Evolutionary conservation across 2,113 vertebrate species (phyloP).

Genomic region (Irena cyanogastra): DNA sequence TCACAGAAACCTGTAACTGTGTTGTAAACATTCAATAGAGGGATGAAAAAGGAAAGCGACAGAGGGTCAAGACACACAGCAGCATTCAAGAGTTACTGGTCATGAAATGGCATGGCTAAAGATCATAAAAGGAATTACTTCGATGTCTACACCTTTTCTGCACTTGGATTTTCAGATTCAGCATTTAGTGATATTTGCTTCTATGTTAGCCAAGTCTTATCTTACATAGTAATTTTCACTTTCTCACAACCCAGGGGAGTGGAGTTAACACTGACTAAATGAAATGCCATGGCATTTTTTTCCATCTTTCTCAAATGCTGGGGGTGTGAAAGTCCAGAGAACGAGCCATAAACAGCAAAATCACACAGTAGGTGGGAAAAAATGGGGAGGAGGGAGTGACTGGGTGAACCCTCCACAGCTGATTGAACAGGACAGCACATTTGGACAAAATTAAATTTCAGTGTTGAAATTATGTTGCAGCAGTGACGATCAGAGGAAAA

Average conservation of each 20-base stretch:
- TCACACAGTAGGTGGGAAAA: not conserved
- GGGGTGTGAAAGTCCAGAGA: conserved; percentile 28
- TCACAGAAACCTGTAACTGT: not conserved
- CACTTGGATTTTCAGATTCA: not conserved
- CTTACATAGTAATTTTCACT: conserved; percentile 17
- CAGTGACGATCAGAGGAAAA: conserved; percentile 48
- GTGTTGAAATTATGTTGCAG: conserved; percentile 50
- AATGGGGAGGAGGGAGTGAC: not conserved
- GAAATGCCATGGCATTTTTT: not conserved
- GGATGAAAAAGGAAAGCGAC: not conserved
- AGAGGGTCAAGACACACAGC: not conserved
- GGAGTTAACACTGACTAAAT: conserved; percentile 4
- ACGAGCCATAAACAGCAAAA: conserved; percentile 37
- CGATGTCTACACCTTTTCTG: not conserved
- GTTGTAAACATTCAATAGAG: not conserved
- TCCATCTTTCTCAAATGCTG: not conserved
- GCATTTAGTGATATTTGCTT: not conserved
- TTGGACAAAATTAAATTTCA: conserved; percentile 63
- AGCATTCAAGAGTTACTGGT: not conserved
- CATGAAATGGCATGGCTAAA: not conserved
- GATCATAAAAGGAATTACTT: not conserved
- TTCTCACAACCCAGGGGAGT: not conserved
- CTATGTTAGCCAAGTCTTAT: not conserved
- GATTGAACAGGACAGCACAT: conserved; percentile 31
- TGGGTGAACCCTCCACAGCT: not conserved